These are phyloP conservation scores for Alaudala cheleensis DNA, from an alignment of 2,113 vertebrate species.

Conservation along the genomic window DNA sequence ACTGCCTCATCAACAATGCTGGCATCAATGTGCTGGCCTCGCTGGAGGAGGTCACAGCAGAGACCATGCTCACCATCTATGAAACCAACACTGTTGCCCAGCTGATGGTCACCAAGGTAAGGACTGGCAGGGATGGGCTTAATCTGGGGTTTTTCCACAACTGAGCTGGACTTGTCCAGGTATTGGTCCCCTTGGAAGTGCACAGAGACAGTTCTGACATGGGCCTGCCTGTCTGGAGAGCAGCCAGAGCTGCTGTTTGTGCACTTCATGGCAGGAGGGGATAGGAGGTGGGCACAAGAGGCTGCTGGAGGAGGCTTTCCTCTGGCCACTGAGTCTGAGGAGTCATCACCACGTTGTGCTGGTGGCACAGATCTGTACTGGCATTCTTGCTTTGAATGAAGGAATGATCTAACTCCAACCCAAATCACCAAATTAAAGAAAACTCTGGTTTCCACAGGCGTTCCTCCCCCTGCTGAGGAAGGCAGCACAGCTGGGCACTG, in stretches of 20 bases:
- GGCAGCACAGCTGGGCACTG: slow-evolving; percentile 65
- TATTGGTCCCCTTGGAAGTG: neutral
- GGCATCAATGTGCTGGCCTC: slow-evolving; percentile 22
- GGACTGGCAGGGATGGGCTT: neutral
- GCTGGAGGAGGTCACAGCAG: slow-evolving; percentile 50
- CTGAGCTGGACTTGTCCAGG: neutral
- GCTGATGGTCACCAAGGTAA: slow-evolving; percentile 73
- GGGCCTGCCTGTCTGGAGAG: neutral
- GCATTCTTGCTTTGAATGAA: neutral
- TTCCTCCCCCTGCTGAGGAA: slow-evolving; percentile 75
- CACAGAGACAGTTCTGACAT: neutral
- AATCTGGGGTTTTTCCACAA: neutral
- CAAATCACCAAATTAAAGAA: neutral
- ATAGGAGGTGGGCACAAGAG: neutral
- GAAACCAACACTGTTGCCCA: slow-evolving; percentile 74
- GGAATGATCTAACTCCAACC: neutral
- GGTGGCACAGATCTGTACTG: neutral
- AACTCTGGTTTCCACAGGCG: slow-evolving; percentile 24
- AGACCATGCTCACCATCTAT: slow-evolving; percentile 74
- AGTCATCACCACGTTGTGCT: neutral
- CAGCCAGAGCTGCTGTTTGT: neutral
- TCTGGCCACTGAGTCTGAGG: neutral
- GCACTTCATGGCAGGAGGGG: neutral
- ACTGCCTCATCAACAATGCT: slow-evolving; percentile 79
- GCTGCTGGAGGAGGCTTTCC: neutral